phyloP scores from a whole-genome alignment of 2,797 vertebrate species.

The Oreochromis mossambicus region DNA sequence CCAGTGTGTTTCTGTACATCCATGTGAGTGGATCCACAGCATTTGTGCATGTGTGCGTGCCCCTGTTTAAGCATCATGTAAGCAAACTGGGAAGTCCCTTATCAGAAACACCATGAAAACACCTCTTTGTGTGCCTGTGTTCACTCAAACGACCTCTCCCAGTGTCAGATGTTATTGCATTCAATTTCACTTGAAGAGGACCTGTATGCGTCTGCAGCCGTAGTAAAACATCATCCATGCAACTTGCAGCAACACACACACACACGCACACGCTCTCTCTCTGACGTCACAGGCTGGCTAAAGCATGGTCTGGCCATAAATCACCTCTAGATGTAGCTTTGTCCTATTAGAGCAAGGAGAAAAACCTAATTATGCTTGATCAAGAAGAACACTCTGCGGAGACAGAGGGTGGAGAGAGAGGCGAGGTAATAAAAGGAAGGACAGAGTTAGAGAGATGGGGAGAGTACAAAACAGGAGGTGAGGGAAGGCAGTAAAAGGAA shows the following conservation, averaged over 20 bases:
- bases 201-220: slow-evolving; percentile 33
- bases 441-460: slow-evolving; percentile 43
- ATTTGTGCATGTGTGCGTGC: neutral
- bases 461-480: slow-evolving; percentile 44
- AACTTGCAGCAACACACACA: slow-evolving; percentile 1
- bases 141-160: slow-evolving; percentile 41
- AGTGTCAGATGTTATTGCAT: slow-evolving; percentile 59
- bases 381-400: slow-evolving; percentile 70
- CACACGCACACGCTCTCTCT: slow-evolving; percentile 1
- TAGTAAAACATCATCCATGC: slow-evolving; percentile 37
- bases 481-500: slow-evolving; percentile 17
- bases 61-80: neutral
- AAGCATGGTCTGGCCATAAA: slow-evolving; percentile 71
- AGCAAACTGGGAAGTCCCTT: neutral
- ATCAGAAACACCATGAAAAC: neutral
- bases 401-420: slow-evolving; percentile 56
- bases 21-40: neutral
- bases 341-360: slow-evolving; percentile 77
- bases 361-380: slow-evolving; percentile 79
- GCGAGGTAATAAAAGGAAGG: slow-evolving; percentile 66
- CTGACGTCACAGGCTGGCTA: slow-evolving; percentile 64
- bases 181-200: slow-evolving; percentile 54
- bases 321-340: slow-evolving; percentile 72
- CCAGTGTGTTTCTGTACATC: neutral
- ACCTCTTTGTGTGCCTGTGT: neutral